Evolutionary conservation across 1,140 invertebrate genomes (phyloP).

Genomic region (Mesaphorura yosii): DNA sequence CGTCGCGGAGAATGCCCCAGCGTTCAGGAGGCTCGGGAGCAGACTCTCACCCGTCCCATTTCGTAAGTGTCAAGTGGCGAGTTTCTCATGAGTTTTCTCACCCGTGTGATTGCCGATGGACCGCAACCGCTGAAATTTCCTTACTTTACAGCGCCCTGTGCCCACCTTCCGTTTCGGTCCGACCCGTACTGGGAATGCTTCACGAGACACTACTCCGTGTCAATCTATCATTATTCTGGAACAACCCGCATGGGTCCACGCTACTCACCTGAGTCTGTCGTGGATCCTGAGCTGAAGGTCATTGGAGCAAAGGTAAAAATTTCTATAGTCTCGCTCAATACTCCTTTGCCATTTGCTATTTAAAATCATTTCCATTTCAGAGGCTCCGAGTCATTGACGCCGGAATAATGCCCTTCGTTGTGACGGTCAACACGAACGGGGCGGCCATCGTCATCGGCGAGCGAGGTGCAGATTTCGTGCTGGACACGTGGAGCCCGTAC

Average conservation of each 20-base stretch:
- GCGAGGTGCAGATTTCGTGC: slow-evolving; percentile 25
- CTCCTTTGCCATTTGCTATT: background rate
- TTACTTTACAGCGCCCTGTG: too few relatives aligned
- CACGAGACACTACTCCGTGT: slow-evolving; percentile 24
- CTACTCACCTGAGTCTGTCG: slow-evolving; percentile 19
- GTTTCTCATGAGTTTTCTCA: too few relatives aligned
- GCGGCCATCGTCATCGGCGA: slow-evolving; percentile 27
- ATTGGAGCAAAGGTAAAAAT: slow-evolving; percentile 14
- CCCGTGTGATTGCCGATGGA: too few relatives aligned
- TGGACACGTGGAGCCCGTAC: slow-evolving; percentile 25
- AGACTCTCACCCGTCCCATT: slow-evolving; percentile 27
- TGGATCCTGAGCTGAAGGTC: slow-evolving; percentile 26
- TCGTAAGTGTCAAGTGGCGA: too few relatives aligned
- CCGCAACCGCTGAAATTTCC: background rate
- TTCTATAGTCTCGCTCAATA: background rate
- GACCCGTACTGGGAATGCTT: slow-evolving; percentile 28
- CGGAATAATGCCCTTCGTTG: slow-evolving; percentile 37
- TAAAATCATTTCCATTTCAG: background rate
- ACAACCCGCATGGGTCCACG: slow-evolving; percentile 26
- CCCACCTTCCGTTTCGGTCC: slow-evolving; percentile 14
- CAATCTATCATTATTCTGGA: slow-evolving; percentile 29
- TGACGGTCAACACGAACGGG: slow-evolving; percentile 28
- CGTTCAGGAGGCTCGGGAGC: slow-evolving; percentile 16
- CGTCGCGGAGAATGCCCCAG: slow-evolving; percentile 28
- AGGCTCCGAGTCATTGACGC: slow-evolving; percentile 38